Conservation (phyloP, 2,113 vertebrate genomes). For the Corydoras maculifer region DNA sequence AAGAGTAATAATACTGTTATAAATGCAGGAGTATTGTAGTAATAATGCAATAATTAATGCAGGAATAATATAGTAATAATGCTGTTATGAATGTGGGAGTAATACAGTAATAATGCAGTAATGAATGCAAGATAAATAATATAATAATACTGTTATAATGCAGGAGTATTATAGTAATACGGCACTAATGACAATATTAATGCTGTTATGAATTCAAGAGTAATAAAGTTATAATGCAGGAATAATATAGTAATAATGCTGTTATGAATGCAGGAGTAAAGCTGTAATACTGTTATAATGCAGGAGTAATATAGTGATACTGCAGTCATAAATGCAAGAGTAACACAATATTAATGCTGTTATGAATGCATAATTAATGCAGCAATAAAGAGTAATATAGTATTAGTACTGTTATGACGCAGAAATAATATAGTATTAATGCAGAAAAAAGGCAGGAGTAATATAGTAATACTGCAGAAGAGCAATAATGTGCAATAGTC, state of each 20-base stretch:
- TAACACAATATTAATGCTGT: not conserved
- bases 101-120: conserved; percentile 53
- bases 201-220: too few species aligned
- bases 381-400: not conserved
- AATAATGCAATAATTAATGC: conserved; percentile 37
- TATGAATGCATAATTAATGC: too few species aligned
- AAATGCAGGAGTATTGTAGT: too few species aligned
- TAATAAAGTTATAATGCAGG: not conserved
- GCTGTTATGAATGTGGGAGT: not conserved
- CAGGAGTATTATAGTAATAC: not conserved
- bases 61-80: not conserved
- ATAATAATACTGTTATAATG: not conserved
- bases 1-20: too few species aligned
- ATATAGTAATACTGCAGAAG: not conserved
- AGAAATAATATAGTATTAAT: not conserved
- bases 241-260: not conserved
- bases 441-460: not conserved
- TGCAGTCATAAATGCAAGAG: not conserved
- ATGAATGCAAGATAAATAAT: conserved; percentile 41
- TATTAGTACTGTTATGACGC: not conserved
- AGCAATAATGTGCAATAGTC: too few species aligned
- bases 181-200: too few species aligned
- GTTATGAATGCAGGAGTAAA: not conserved
- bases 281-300: conserved; percentile 55
- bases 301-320: conserved; percentile 25